Evolutionary conservation across 30 jellyfish, hydroid and myxozoan species (phyloP), one percentile per base, ranked within the genome.

Genomic region (Aurelia aurita): DNA sequence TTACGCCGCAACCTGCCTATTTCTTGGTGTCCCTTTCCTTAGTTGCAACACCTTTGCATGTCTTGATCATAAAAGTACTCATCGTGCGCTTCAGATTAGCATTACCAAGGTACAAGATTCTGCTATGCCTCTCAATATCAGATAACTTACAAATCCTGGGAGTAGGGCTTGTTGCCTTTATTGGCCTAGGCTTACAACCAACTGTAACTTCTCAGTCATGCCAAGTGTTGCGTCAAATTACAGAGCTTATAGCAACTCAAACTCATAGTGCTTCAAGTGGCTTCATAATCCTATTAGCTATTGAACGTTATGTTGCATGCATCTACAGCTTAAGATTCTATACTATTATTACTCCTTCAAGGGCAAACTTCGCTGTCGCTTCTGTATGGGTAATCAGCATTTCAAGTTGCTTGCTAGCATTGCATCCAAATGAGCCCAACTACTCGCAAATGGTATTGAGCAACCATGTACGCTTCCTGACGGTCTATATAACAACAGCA

Each of bases 71-170:
- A 39, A 39, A 15, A 39, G 51, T 39, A 39, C 51, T 39, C 51
- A 9, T 39, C 12, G 51, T 39, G 51, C 51, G 51, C 51, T 39
- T 39, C 51, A 39, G 18, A 39, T 39, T 39, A 0, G 12, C 14
- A 39, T 61, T 74, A 27, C 74, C 86, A 7, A 46, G 86, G 53
- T 74, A 74, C 58, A 74, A 74, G 20, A 51, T 74, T 1, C 63
- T 74, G 5, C 18, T 54, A 1, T n/a, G 86, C 57, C 86, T 74
- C 2, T 25, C 72, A 25, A 15, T 74, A 11, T 53, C 86, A 10
- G 72, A 74, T 54, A n/a, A 21, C 31, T 26, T 51, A 13, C 69
- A 45, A 35, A 47, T 74, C 21, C 23, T 53, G 1, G 72, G 23
- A 8, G 26, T 21, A 21, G n/a, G 20, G 25, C 45, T 74, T 3